Percentiles rank a stretch among this genome's conserved stretches.
These are phyloP conservation scores for Lepidurus couesii DNA, from an alignment of 1,140 invertebrate genomes.

Conservation along the genomic window DNA sequence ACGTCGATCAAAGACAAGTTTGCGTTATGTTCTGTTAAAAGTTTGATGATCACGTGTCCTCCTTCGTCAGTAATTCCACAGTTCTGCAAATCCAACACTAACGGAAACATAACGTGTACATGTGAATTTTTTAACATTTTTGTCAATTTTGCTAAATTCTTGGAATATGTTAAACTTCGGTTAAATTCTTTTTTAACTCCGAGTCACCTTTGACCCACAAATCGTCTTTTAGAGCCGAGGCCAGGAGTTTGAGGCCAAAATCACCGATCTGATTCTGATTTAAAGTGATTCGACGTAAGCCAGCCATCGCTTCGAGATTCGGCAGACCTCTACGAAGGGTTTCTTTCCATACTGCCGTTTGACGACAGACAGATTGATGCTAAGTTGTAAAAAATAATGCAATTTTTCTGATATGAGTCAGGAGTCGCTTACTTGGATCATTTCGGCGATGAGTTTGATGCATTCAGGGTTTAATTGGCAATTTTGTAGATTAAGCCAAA, in stretches of 20 bases:
- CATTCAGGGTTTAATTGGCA: constrained; percentile 15
- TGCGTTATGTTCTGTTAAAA: background rate
- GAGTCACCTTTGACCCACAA: constrained; percentile 25
- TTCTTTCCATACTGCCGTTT: constrained; percentile 26
- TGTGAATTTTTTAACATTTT: background rate
- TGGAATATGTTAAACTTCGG: constrained; percentile 3
- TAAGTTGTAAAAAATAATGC: background rate
- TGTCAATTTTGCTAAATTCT: background rate
- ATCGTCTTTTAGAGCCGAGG: constrained; percentile 22
- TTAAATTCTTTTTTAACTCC: background rate
- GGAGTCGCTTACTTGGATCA: background rate
- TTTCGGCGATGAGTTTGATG: background rate
- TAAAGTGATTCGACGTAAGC: constrained; percentile 17
- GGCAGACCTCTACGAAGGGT: constrained; percentile 2
- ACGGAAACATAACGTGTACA: background rate
- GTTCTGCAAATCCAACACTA: background rate
- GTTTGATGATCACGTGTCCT: background rate
- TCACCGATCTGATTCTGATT: constrained; percentile 23
- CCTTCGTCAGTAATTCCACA: background rate
- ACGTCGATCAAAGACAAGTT: background rate
- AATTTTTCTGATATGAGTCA: background rate
- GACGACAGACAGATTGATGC: constrained; percentile 23
- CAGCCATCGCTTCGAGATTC: constrained; percentile 24
- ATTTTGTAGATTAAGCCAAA: constrained; percentile 18
- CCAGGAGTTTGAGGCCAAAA: background rate